Evolutionary conservation across 2,888 invertebrate genomes (phyloP).

Genomic region (Monoplex corrugatus): DNA sequence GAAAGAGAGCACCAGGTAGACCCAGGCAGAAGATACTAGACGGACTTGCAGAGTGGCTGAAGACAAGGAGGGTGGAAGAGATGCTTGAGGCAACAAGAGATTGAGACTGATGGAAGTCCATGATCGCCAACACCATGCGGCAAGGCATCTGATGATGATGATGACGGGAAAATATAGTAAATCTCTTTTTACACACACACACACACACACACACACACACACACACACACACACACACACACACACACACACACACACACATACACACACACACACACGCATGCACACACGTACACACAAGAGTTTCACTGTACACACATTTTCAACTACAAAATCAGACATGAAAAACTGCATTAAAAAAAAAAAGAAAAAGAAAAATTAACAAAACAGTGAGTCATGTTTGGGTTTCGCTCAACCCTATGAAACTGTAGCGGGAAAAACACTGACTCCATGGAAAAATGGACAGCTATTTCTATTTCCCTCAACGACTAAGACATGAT

Average conservation of each 20-base stretch:
- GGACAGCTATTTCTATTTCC: constrained; percentile 28
- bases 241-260: neutral
- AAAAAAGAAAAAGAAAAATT: neutral
- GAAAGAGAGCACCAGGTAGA: no score
- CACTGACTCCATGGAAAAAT: no score
- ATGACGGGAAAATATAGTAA: no score
- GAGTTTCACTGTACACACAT: neutral
- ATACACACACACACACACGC: neutral
- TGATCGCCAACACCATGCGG: no score
- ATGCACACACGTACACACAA: neutral
- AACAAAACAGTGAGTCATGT: neutral
- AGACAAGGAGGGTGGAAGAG: no score
- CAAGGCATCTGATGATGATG: no score
- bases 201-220: neutral
- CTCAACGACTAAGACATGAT: neutral
- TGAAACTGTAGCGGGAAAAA: no score
- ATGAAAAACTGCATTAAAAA: neutral
- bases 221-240: neutral
- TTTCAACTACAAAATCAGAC: neutral
- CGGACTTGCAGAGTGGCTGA: no score
- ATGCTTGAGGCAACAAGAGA: no score
- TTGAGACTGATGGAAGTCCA: no score
- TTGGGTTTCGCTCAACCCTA: no score
- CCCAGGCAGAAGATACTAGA: no score
- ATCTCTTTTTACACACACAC: neutral